Evolutionary conservation across 2,888 invertebrate genomes (phyloP).

Genomic region (Latheticus oryzae): DNA sequence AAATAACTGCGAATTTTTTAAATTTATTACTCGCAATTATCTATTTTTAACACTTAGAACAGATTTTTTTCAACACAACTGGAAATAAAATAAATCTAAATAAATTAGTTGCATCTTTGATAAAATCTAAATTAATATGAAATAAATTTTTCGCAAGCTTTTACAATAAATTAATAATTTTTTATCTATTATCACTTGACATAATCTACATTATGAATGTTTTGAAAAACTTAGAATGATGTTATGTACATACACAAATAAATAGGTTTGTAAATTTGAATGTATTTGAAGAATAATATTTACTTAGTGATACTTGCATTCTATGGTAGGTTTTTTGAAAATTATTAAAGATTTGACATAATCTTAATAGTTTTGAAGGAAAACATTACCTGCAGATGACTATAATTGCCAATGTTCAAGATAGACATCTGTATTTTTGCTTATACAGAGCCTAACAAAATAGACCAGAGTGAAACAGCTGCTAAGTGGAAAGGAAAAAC

Average conservation of each 20-base stretch:
- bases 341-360: too few species aligned
- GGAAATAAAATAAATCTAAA: too few species aligned
- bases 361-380: too few species aligned
- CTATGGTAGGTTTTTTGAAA: neutral
- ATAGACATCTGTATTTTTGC: conserved; percentile 20
- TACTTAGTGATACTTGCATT: conserved; percentile 3
- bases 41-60: conserved; percentile 1
- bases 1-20: conserved; percentile 14
- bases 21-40: conserved; percentile 13
- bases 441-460: conserved; percentile 8
- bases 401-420: conserved; percentile 10
- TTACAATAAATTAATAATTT: neutral
- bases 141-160: too few species aligned
- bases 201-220: neutral
- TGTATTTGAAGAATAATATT: conserved; percentile 12
- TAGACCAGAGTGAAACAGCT: conserved; percentile 10
- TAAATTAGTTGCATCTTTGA: too few species aligned
- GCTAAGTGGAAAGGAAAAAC: conserved; percentile 3
- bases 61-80: neutral
- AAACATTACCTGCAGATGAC: conserved; percentile 16
- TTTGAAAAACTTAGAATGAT: conserved; percentile 5
- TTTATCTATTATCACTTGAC: conserved; percentile 2
- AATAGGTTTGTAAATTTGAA: too few species aligned
- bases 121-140: too few species aligned
- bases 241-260: conserved; percentile 6